phyloP scores from a whole-genome alignment of 2,888 invertebrate genomes.

The Sialis lutaria region DNA sequence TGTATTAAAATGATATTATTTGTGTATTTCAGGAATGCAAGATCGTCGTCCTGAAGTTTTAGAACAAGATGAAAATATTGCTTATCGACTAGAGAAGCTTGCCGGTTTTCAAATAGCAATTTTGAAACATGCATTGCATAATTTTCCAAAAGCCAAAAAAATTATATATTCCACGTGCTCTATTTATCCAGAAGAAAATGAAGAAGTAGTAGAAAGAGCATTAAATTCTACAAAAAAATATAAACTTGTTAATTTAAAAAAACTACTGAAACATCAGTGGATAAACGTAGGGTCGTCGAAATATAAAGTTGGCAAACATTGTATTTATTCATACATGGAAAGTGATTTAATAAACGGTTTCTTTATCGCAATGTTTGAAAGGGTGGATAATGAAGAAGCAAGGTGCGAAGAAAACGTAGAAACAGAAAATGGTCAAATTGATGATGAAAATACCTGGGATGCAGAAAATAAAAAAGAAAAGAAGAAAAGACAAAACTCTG shows the following conservation, averaged over 20 bases:
- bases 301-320: conserved; percentile 51
- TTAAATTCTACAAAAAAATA: conserved; percentile 38
- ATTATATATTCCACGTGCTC: conserved; percentile 97
- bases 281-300: conserved; percentile 40
- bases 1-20: no score
- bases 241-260: conserved; percentile 41
- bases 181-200: conserved; percentile 77
- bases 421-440: no score
- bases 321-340: conserved; percentile 61
- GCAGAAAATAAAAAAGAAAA: no score
- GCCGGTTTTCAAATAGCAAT: conserved; percentile 70
- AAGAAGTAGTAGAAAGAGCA: conserved; percentile 66
- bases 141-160: conserved; percentile 66
- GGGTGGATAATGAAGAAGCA: neutral
- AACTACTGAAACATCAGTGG: conserved; percentile 46
- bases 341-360: conserved; percentile 81
- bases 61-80: conserved; percentile 27
- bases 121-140: conserved; percentile 66
- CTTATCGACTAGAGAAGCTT: conserved; percentile 41
- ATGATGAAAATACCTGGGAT: no score
- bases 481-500: no score
- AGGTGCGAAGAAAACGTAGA: no score
- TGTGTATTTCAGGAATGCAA: conserved; percentile 33
- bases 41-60: conserved; percentile 32
- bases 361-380: conserved; percentile 80